These are phyloP conservation scores for Indri indri DNA, from an alignment of 2,113 vertebrate species.

Conservation along the genomic window DNA sequence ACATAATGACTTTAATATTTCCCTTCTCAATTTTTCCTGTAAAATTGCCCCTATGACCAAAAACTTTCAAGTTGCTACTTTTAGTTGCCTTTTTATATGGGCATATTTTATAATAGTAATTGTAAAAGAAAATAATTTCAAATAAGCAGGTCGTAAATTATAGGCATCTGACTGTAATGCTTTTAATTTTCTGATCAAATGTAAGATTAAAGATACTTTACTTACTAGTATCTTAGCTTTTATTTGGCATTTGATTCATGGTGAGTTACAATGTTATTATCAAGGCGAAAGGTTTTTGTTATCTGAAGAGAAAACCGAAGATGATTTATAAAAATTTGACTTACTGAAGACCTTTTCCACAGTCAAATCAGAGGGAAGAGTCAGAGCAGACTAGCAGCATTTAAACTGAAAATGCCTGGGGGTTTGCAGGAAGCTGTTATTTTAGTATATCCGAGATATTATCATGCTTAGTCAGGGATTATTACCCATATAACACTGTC, in stretches of 20 bases:
- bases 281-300: background rate
- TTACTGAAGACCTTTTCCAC: background rate
- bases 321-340: background rate
- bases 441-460: background rate
- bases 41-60: background rate
- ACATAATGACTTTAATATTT: conserved; percentile 19
- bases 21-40: background rate
- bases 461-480: background rate
- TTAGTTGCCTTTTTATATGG: background rate
- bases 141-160: conserved; percentile 1
- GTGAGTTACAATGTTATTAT: background rate
- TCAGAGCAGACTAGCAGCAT: background rate
- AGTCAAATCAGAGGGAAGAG: background rate
- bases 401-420: background rate
- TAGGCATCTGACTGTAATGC: background rate
- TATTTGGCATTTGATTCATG: background rate
- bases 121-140: background rate
- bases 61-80: background rate
- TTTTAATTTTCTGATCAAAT: conserved; percentile 21
- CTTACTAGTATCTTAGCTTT: background rate
- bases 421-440: background rate
- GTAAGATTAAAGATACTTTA: background rate
- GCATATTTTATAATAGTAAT: background rate
- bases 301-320: background rate
- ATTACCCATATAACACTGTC: background rate